Evolutionary conservation across 2,888 invertebrate genomes (phyloP), one percentile per base, ranked within the genome.

Genomic region (Watsonalla cultraria): DNA sequence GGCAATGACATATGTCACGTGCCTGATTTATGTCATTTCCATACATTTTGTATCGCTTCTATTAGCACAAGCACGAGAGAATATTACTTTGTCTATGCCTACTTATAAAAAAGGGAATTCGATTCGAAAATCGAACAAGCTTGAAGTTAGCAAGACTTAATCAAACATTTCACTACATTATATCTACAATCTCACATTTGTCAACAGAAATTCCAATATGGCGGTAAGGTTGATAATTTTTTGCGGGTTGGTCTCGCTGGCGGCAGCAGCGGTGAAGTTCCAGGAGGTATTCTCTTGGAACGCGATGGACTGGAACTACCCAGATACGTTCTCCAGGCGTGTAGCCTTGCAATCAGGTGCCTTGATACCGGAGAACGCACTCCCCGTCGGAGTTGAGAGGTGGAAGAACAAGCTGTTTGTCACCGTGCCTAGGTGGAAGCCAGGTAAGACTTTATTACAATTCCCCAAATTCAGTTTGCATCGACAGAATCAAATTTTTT

Each of bases 401-500:
- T 96, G 94, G 94, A 92, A 91, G 59, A 94, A 96, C 74, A 96
- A 95, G 65, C 89, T 97, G n/a, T 97, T 96, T 77, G 93, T 97
- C 33, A 93, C 94, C 8, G 94, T 96, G 2, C 97, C 97, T 0
- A 92, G 97, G 68, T 96, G 96, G 96, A 91, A 92, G 61, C 86
- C 93, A 80, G 96, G 96, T 96, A 75, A 90, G 92, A 59, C 13
- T 13, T 15, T 0, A 15, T 46, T 24, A 24, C 24, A 24, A 24
- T 24, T 2, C 24, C 24, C 24, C 24, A 24, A 24, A 4, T 24
- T 24, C 24, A 24, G 24, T 24, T 24, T 24, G 24, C 24, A 24
- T 24, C 24, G 24, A 24, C 24, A 24, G 24, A 24, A 24, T 24
- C 24, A 2, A 24, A 24, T 2, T 4, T 24, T 24, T 4, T 24